Evolutionary conservation across 2,888 invertebrate genomes (phyloP).

Genomic region (Pardosa pseudoannulata): DNA sequence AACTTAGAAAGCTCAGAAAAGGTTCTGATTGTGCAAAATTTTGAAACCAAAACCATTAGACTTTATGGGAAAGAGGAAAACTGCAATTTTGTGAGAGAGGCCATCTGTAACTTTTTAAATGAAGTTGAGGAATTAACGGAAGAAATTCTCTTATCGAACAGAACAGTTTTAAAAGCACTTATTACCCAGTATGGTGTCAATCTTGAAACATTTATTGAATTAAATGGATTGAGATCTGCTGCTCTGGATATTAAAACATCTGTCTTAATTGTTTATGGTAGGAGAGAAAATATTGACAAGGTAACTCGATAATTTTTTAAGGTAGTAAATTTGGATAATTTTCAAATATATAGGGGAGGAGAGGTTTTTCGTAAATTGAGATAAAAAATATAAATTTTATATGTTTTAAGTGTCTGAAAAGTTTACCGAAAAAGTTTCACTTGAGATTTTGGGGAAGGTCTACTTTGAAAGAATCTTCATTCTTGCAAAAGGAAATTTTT

Average conservation of each 20-base stretch:
- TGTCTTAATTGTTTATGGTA: constrained; percentile 38
- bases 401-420: too few species aligned
- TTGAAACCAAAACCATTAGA: constrained; percentile 37
- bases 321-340: too few species aligned
- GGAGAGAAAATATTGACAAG: constrained; percentile 31
- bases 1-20: constrained; percentile 26
- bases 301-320: constrained; percentile 14
- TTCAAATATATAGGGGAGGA: too few species aligned
- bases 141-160: constrained; percentile 26
- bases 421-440: too few species aligned
- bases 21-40: constrained; percentile 47
- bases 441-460: too few species aligned
- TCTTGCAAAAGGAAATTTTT: too few species aligned
- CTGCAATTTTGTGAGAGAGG: constrained; percentile 16
- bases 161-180: constrained; percentile 42
- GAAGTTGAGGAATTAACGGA: constrained; percentile 49
- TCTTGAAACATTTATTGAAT: constrained; percentile 46
- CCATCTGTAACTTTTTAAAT: constrained; percentile 40
- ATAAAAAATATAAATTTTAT: too few species aligned
- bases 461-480: too few species aligned
- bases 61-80: constrained; percentile 33
- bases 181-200: constrained; percentile 56
- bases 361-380: too few species aligned
- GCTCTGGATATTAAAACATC: constrained; percentile 37
- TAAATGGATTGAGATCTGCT: constrained; percentile 41